Base-by-base conservation (phyloP, 2,888 invertebrate species). In the Trissonchulus latispiculum region DNA sequence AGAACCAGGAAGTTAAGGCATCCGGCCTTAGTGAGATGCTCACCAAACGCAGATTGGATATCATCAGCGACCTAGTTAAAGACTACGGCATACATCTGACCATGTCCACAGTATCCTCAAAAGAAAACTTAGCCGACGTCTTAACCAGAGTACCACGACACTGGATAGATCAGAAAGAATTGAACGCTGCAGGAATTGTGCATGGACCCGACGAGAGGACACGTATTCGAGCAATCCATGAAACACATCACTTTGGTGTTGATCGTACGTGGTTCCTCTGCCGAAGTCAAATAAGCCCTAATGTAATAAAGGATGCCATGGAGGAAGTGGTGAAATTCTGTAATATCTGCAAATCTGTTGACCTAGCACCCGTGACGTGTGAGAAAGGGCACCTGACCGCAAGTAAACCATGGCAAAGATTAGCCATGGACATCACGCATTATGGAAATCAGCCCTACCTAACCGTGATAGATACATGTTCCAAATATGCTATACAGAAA, bases 371-470 rank as follows among this genome's bases (percentile, higher is more conserved):
- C 2, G 35, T 68, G 15, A 33, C 35, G 28, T 68, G 36, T 3
- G 32, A 2, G 3, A 31, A 3, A n/a, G 69, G 69, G 3, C 31
- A 2, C 8, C 36, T 68, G 33, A 3, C 36, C 23, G 33, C 33
- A n/a, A n/a, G 8, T 2, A 3, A 33, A 2, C 33, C 31, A 28
- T 68, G 69, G 69, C 2, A 3, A 33, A 32, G 69, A 8, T 33
- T 68, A 33, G 69, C 69, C 2, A 31, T 33, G 35, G 35, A 68
- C 36, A 33, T 68, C n/a, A 36, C 69, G n/a, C 36, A 68, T 68
- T 68, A 68, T 36, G 23, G 36, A 8, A 33, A n/a, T 15, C 3
- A 8, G 18, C 3, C n/a, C 2, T 68, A 68, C 36, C 69, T 68
- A 23, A 68, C 29, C 3, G 8, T 68, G 2, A 33, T 68, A 36